Base-by-base conservation (phyloP, 1,140 invertebrate genomes). In the Zeugodacus cucurbitae region DNA sequence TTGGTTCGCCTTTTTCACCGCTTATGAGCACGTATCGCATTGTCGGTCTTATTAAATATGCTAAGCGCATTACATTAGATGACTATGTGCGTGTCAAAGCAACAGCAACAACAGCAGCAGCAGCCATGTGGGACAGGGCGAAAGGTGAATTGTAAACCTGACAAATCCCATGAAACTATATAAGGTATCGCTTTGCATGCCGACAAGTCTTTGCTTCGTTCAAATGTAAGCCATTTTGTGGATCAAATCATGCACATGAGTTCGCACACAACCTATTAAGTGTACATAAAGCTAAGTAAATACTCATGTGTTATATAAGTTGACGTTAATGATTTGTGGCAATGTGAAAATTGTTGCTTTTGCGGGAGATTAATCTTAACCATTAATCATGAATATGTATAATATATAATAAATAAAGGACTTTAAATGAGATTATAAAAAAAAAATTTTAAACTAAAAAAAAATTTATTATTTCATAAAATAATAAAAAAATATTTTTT, bases 11-110 rank as follows among this genome's bases (percentile, higher is more conserved):
- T 22, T 59, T 59, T 67, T 67, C 29, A 26, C 26, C 26, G 10
- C 62, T 67, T 67, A 67, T 67, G 62, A 32, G 62, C 62, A 67
- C 62, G 62, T 67, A 67, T 32, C 62, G 11, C 62, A 67, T 67
- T 67, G 62, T 67, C 62, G 29, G 62, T 32, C 62, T 67, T 67
- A 67, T 29, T 67, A 67, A 67, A 67, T 67, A 67, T 67, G 62
- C 62, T 67, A 67, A 67, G 62, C 62, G 62, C 62, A 67, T 67
- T 67, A 67, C 62, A 67, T 67, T 54, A 67, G 62, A 34, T 67
- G 62, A 32, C 32, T 67, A 67, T 67, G 26, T 67, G 62, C 62
- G 62, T 67, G 62, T 67, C 62, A 67, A 67, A 67, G 62, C 62
- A 67, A 67, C 62, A 32, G n/a, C n/a, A n/a, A n/a, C n/a, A n/a